Base-by-base conservation (phyloP, 2,888 invertebrate genomes). In the Bombylius major region DNA sequence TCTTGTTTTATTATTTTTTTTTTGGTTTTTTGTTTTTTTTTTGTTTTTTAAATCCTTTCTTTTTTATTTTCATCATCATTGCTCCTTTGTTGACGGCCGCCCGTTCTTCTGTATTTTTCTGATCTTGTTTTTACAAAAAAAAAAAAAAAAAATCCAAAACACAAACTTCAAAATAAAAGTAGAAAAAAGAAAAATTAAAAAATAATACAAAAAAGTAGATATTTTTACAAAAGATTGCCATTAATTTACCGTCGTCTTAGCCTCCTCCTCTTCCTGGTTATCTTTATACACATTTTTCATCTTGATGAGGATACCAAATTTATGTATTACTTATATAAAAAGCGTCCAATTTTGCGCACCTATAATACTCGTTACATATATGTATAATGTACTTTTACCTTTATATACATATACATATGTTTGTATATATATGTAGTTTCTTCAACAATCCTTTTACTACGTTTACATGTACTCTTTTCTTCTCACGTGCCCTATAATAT, bases 281-380 rank as follows among this genome's bases (percentile, higher is more conserved):
- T 55, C 46, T 51, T 36, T 36, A 47, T 42, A 42, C 23, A 47
- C 55, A 55, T 55, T 55, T 47, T 47, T 55, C 55, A 55, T 55
- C 55, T 55, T 51, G 47, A 55, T 50, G 55, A 55, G 55, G 46
- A 50, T 50, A 31, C 55, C 11, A 50, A 55, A 55, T 55, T 55
- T 55, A 55, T 55, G 31, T 23, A 34, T 45, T 46, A 50, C 12
- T 11, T 42, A 42, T 11, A 42, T 42, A 42, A 42, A 42, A 11
- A 42, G 12, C 39, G 39, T 42, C 11, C 11, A 42, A 11, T 42
- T 11, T 42, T 9, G 36, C 36, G 6, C 36, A 36, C 36, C 6
- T 9, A 36, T 9, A 36, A 23, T 23, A 23, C 23, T 23, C 23
- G 23, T 23, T 23, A 36, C 9, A 36, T 4, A 36, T 36, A 36